These are phyloP conservation scores for Callimorpha dominula DNA, from an alignment of 2,888 invertebrate species.

Conservation along the genomic window DNA sequence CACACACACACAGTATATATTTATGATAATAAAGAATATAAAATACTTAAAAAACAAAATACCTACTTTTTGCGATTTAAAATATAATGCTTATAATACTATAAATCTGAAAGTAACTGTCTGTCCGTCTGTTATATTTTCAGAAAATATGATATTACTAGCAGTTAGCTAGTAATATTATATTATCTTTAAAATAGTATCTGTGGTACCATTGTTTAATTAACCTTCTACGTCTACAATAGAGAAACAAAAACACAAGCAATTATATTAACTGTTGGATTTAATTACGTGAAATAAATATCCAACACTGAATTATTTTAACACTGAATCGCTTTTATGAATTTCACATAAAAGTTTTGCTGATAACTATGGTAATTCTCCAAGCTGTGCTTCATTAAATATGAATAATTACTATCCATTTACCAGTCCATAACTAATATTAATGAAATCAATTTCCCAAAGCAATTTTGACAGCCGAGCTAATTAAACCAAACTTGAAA, in stretches of 20 bases:
- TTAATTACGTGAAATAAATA: neutral
- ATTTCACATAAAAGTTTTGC: conserved; percentile 15
- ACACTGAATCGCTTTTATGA: neutral
- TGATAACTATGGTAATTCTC: conserved; percentile 14
- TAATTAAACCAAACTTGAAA: conserved; percentile 21
- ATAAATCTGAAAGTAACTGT: too few relatives aligned
- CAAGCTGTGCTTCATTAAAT: conserved; percentile 21
- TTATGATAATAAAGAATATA: too few relatives aligned
- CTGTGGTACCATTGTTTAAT: neutral
- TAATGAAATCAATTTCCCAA: conserved; percentile 29
- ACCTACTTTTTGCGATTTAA: too few relatives aligned
- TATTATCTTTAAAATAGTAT: neutral
- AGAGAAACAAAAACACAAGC: neutral
- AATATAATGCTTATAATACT: too few relatives aligned
- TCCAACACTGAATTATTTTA: conserved; percentile 7
- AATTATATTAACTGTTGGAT: neutral
- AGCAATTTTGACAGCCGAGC: conserved; percentile 17
- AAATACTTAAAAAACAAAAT: too few relatives aligned
- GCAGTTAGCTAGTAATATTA: neutral
- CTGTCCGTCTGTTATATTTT: too few relatives aligned
- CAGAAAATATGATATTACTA: too few relatives aligned
- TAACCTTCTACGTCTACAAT: neutral
- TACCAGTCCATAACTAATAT: conserved; percentile 24
- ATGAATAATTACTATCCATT: conserved; percentile 21
- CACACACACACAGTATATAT: too few relatives aligned